Conservation (phyloP, 2,888 invertebrate species). For the Catocala fraxini region DNA sequence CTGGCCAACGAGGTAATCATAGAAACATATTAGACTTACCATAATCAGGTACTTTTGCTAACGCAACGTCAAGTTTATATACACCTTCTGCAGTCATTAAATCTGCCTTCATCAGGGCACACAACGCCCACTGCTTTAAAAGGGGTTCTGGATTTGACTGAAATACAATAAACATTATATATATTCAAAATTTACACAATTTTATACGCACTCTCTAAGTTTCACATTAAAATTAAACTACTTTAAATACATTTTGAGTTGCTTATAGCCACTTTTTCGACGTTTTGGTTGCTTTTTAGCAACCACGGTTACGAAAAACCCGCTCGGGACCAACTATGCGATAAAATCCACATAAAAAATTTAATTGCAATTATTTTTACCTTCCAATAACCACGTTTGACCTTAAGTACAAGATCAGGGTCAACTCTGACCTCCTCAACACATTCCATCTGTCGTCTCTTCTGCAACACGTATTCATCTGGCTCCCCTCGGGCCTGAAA, state of each 20-base stretch:
- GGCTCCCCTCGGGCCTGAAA: background rate
- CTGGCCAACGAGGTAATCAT: background rate
- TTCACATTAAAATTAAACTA: too few species aligned
- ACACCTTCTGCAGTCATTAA: slow-evolving; percentile 69
- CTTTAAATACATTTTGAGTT: too few species aligned
- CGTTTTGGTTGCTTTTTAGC: too few species aligned
- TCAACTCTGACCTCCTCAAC: slow-evolving; percentile 55
- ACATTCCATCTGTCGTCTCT: slow-evolving; percentile 55
- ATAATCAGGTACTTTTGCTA: slow-evolving; percentile 46
- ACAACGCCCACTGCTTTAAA: slow-evolving; percentile 61
- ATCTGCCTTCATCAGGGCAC: slow-evolving; percentile 57
- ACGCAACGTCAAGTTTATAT: slow-evolving; percentile 59
- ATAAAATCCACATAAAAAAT: too few species aligned
- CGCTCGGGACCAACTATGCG: too few species aligned
- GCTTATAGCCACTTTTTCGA: too few species aligned
- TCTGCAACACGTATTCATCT: background rate
- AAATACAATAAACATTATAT: background rate
- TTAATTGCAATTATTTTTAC: slow-evolving; percentile 16
- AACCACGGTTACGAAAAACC: too few species aligned
- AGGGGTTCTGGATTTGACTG: slow-evolving; percentile 1
- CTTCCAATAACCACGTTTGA: slow-evolving; percentile 51
- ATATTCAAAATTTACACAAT: too few species aligned
- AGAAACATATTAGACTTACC: slow-evolving; percentile 45
- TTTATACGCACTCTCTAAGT: too few species aligned
- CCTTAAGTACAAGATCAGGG: slow-evolving; percentile 42